Percentiles rank a stretch among this genome's conserved stretches.
Evolutionary conservation across 2,113 vertebrate species (phyloP).

Genomic region (Pseudorasbora parva): DNA sequence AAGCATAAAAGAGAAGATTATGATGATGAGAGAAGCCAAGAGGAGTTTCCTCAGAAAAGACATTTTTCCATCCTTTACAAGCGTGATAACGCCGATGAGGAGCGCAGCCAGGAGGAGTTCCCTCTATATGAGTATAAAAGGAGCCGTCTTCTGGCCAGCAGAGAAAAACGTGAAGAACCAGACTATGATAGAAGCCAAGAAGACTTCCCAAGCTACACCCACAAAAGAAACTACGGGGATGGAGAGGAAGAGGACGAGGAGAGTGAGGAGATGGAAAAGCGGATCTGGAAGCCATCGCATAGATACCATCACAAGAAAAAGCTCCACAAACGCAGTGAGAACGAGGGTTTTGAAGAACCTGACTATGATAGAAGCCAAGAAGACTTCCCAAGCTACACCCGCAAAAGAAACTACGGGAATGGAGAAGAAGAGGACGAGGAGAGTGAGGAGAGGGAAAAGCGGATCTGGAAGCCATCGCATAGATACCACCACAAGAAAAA

Average conservation of each 20-base stretch:
- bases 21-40: constrained; percentile 69
- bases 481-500: constrained; percentile 65
- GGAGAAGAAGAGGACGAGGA: constrained; percentile 42
- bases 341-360: constrained; percentile 58
- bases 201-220: constrained; percentile 46
- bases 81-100: constrained; percentile 54
- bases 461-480: constrained; percentile 66
- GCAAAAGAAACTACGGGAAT: constrained; percentile 29
- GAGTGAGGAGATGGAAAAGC: constrained; percentile 28
- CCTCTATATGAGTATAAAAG: constrained; percentile 47
- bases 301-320: constrained; percentile 65
- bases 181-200: constrained; percentile 67
- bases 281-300: constrained; percentile 66
- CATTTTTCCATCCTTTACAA: constrained; percentile 48
- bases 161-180: constrained; percentile 45
- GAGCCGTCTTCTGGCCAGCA: constrained; percentile 25
- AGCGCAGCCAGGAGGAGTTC: constrained; percentile 68
- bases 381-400: constrained; percentile 45
- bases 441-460: constrained; percentile 30
- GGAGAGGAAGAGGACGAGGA: constrained; percentile 41
- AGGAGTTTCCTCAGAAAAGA: constrained; percentile 67
- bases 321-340: constrained; percentile 63
- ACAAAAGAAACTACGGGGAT: constrained; percentile 36
- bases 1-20: constrained; percentile 59
- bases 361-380: constrained; percentile 67